Conservation (phyloP, 2,888 invertebrate species). For the Tuta absoluta region DNA sequence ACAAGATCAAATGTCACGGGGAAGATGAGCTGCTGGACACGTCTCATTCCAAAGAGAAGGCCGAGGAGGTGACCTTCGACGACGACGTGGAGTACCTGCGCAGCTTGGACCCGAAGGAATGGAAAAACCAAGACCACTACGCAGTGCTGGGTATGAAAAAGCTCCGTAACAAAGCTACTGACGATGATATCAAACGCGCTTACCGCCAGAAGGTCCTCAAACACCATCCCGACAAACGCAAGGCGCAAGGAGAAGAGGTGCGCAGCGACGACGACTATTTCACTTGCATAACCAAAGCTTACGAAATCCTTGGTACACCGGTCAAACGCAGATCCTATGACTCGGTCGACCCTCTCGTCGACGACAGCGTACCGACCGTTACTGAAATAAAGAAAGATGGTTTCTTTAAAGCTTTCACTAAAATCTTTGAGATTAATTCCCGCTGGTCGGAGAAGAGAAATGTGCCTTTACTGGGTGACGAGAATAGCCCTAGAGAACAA, state of each 20-base stretch:
- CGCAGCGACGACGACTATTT: constrained; percentile 97
- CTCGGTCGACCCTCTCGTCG: constrained; percentile 97
- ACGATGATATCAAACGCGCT: constrained; percentile 96
- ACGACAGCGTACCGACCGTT: constrained; percentile 90
- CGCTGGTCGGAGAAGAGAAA: constrained; percentile 95
- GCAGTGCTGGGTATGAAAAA: constrained; percentile 94
- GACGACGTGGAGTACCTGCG: constrained; percentile 91
- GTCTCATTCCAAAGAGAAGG: constrained; percentile 68
- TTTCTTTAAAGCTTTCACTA: constrained; percentile 86
- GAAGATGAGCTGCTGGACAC: constrained; percentile 69
- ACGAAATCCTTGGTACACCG: constrained; percentile 92
- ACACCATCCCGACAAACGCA: constrained; percentile 99
- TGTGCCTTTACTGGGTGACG: constrained; percentile 91
- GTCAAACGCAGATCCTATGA: constrained; percentile 94
- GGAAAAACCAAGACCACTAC: constrained; percentile 99
- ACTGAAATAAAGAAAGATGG: constrained; percentile 88
- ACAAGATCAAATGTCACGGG: constrained; percentile 75
- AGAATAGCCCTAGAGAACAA: constrained; percentile 88
- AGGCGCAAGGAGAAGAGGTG: constrained; percentile 93
- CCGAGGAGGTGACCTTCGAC: constrained; percentile 74
- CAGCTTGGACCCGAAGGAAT: constrained; percentile 96
- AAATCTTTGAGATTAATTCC: constrained; percentile 88
- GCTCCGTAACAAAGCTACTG: constrained; percentile 91
- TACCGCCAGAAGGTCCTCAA: constrained; percentile 89
- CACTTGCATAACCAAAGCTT: constrained; percentile 98